Evolutionary conservation across 2,113 vertebrate genomes (phyloP), one percentile per base, ranked within the genome.

Genomic region (Reinhardtius hippoglossoides): DNA sequence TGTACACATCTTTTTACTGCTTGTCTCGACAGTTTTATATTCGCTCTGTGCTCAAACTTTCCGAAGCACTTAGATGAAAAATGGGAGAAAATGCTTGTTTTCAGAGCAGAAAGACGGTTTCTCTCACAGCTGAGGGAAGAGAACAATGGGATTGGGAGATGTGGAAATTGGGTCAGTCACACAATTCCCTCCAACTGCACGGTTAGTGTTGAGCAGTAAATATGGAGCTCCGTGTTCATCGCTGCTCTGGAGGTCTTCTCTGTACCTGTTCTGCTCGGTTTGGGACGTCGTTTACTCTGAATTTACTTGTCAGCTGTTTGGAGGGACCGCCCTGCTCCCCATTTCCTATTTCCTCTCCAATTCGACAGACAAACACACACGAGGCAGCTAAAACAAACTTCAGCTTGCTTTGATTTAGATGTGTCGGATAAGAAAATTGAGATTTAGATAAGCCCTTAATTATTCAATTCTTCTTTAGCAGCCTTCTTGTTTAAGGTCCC

Each of bases 311-410:
- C 40, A 4, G 76, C 78, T 85, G 80, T 89, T 89, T 89, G 75
- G 69, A 57, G 67, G 71, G 71, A 67, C 84, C 74, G 80, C 89
- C 84, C 85, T 77, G 74, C 71, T 81, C 70, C 63, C 82, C 63
- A 81, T 86, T 92, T 93, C 84, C 87, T 81, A 50, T 81, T 88
- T 87, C 85, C 80, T 81, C 61, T 87, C 69, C 84, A 84, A 40
- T 79, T 50, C 31, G 2, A 79, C 48, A 37, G 10, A 35, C 67
- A 40, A 63, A 42, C 52, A 20, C 50, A 20, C 50, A 40, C 59
- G 21, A 20, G 71, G 69, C 64, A 68, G 60, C 70, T 62, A 61
- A 86, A 80, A 67, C 74, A 79, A 89, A 86, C 78, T 71, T 64
- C 24, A 46, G 48, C 74, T 61, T 65, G 57, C 59, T 73, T 78